Evolutionary conservation across 37 sponge, comb jelly and placozoan genomes (phyloP).

Genomic region (Beroe forskalii): DNA sequence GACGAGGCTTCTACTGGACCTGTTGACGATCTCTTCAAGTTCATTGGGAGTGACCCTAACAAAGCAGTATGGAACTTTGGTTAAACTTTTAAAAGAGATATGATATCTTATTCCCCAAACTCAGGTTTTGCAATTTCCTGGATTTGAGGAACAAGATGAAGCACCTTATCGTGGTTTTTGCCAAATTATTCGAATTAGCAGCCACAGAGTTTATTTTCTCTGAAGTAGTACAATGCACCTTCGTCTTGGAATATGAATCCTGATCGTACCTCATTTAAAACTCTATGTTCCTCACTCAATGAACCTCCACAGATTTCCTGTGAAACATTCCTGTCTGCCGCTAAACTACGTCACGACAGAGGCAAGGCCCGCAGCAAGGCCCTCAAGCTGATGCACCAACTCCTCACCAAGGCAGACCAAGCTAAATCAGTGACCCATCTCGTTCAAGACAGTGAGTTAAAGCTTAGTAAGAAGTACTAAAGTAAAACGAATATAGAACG

Average conservation of each 20-base stretch:
- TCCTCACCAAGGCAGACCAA: constrained; percentile 68
- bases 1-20: constrained; percentile 3
- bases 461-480: no score
- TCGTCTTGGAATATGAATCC: no score
- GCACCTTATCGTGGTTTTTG: not conserved
- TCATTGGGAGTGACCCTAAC: constrained; percentile 80
- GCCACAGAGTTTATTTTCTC: no score
- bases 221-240: no score
- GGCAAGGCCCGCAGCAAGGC: constrained; percentile 75
- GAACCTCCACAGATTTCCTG: constrained; percentile 72
- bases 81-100: no score
- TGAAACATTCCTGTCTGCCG: constrained; percentile 78
- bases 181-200: no score
- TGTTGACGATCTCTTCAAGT: constrained; percentile 78
- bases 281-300: no score
- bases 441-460: constrained; percentile 66
- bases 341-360: constrained; percentile 72
- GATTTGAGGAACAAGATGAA: no score
- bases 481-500: no score
- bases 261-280: no score
- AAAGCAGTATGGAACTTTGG: constrained; percentile 76
- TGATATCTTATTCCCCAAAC: not conserved
- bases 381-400: constrained; percentile 77
- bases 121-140: not conserved
- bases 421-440: constrained; percentile 72